Evolutionary conservation across 2,797 vertebrate species (phyloP), one percentile per base, ranked within the genome.

Genomic region (Crenichthys baileyi): DNA sequence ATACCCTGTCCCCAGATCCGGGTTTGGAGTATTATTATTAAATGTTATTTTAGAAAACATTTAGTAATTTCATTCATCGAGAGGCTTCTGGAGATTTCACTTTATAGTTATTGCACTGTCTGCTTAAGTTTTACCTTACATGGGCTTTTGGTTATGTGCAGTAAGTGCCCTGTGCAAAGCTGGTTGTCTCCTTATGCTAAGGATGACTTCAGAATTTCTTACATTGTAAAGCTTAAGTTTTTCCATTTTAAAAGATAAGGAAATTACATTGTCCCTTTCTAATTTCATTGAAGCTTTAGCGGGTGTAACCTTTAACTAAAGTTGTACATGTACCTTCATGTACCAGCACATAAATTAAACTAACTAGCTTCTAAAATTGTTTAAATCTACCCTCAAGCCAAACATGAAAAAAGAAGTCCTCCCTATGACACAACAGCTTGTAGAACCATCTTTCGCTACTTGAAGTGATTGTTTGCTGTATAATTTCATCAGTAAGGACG

Each of bases 21-120:
- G 78, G 36, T 73, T 68, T 75, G 16, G 48, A 77, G 68, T 31
- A 71, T 80, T 61, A 44, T 5, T 44, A 15, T 24, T 67, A 68
- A 46, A 68, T 68, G 22, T 15, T 67, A 24, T 41, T 67, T 41
- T 22, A 67, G 20, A 22, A 39, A 67, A 67, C 63, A 67, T 67
- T 67, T 67, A 67, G 36, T 41, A 67, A 67, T 67, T 22, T 67
- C 7, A 41, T 41, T 9, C 36, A 24, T 67, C 63, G 5, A 67
- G 18, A 39, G 31, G 63, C 8, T 1, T 41, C 20, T 67, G 39
- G 63, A 67, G 36, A 18, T 65, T 20, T 53, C 0, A 11, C 18
- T 53, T 67, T 41, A 67, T 36, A 36, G 7, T 18, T 7, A 31
- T 61, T 11, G 7, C 11, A 46, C 11, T 46, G 44, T 46, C 44